Percentiles rank a stretch among this genome's conserved stretches.
Evolutionary conservation across 2,113 vertebrate species (phyloP).

Genomic region (Struthidea cinerea): DNA sequence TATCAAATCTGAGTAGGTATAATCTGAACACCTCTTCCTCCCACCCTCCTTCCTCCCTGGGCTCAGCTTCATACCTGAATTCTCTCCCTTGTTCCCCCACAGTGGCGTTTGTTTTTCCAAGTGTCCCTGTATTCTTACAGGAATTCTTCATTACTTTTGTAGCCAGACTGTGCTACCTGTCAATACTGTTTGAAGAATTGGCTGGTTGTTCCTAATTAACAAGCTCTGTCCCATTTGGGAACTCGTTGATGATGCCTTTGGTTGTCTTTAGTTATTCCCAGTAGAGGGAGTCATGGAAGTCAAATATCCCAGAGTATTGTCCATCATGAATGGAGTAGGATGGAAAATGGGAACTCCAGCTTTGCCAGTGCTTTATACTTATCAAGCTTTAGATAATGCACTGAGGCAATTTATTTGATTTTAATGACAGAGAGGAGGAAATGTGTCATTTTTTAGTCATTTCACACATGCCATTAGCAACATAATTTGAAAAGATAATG

Average conservation of each 20-base stretch:
- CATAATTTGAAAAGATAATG: conserved; percentile 52
- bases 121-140: not conserved
- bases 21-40: too few relatives aligned
- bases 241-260: not conserved
- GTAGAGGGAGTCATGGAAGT: not conserved
- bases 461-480: conserved; percentile 51
- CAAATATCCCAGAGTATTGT: not conserved
- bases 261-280: not conserved
- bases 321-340: not conserved
- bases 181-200: not conserved
- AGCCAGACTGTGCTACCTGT: not conserved
- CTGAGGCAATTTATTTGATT: conserved; percentile 34
- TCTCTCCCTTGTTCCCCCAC: not conserved
- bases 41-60: not conserved
- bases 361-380: not conserved
- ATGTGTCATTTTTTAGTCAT: conserved; percentile 49
- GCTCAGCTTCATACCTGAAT: not conserved
- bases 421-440: conserved; percentile 42
- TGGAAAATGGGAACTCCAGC: not conserved
- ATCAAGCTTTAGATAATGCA: not conserved
- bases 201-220: not conserved
- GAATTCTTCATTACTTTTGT: not conserved
- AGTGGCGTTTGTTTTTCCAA: not conserved
- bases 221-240: not conserved
- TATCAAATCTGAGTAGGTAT: not conserved